A percentile compares a stretch with the other conserved stretches of the same genome.
Evolutionary conservation across 1,140 invertebrate species (phyloP).

Genomic region (Polyergus mexicanus): DNA sequence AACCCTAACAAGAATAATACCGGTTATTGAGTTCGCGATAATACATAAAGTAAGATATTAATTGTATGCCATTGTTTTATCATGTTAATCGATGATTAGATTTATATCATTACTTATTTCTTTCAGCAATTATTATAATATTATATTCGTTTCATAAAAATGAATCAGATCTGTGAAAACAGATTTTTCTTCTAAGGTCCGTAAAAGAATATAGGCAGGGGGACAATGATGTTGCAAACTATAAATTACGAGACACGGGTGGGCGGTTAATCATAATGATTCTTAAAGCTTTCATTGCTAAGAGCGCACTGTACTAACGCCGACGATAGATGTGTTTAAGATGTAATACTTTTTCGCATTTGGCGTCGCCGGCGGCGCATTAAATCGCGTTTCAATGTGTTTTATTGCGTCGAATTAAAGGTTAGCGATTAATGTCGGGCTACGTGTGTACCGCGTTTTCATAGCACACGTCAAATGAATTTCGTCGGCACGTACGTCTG

Average conservation of each 20-base stretch:
- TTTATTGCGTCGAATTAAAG: constrained; percentile 57
- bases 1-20: background rate
- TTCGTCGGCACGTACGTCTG: constrained; percentile 8
- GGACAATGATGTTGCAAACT: constrained; percentile 35
- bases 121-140: background rate
- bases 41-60: background rate
- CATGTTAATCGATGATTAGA: background rate
- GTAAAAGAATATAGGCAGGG: background rate
- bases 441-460: constrained; percentile 9
- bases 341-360: constrained; percentile 49
- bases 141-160: background rate
- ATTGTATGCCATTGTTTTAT: background rate
- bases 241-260: constrained; percentile 34
- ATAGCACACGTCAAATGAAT: constrained; percentile 49
- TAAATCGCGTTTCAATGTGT: constrained; percentile 33
- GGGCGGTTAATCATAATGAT: constrained; percentile 51
- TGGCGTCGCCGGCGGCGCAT: constrained; percentile 35
- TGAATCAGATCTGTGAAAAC: background rate
- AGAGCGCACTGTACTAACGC: constrained; percentile 14
- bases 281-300: constrained; percentile 46
- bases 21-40: background rate
- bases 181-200: background rate
- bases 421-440: constrained; percentile 46
- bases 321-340: constrained; percentile 38
- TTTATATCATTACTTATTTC: background rate